Evolutionary conservation across 2,797 vertebrate genomes (phyloP).

Genomic region (Ceyx erithaca): DNA sequence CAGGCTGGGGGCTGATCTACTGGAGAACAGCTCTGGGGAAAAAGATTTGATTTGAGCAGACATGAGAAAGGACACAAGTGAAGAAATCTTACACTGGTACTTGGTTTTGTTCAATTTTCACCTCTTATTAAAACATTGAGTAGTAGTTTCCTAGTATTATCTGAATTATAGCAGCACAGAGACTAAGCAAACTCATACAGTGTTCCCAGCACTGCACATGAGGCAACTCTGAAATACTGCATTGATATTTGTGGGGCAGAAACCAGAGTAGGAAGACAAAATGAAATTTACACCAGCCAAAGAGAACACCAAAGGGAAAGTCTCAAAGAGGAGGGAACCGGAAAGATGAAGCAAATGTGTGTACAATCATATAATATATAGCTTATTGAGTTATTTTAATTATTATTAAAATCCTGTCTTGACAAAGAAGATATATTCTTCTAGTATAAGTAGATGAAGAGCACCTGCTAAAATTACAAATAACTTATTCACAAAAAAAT

Average conservation of each 20-base stretch:
- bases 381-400: not conserved
- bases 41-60: not conserved
- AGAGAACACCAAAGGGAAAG: not conserved
- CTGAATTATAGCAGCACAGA: not conserved
- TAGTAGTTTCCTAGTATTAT: not conserved
- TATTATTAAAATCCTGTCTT: fast-evolving
- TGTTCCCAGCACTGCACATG: not conserved
- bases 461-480: not conserved
- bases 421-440: not conserved
- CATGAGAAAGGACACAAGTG: not conserved
- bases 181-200: not conserved
- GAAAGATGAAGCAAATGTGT: not conserved
- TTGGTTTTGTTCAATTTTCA: not conserved
- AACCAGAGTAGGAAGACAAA: not conserved
- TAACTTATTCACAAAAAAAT: not conserved
- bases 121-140: not conserved
- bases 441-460: not conserved
- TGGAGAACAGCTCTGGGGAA: too few relatives aligned
- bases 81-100: not conserved
- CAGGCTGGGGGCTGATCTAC: too few relatives aligned
- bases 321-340: not conserved
- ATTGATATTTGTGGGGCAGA: not conserved
- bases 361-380: not conserved
- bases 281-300: not conserved
- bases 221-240: not conserved